Percentiles rank a stretch among this genome's conserved stretches.
phyloP scores from a whole-genome alignment of 35 echinoderm and acorn worm species.

The Apostichopus parvimensis region DNA sequence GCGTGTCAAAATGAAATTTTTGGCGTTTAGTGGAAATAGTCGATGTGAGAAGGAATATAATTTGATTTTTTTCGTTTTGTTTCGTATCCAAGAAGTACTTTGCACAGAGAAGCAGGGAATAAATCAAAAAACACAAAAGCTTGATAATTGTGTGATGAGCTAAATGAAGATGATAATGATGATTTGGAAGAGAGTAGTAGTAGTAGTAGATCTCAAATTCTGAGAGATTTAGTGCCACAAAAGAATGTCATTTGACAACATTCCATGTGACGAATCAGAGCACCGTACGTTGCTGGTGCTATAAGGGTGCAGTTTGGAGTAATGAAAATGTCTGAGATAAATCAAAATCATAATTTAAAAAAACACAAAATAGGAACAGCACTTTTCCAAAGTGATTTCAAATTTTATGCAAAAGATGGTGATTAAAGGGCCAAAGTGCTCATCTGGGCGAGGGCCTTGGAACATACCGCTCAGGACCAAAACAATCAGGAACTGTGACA shows the following conservation, averaged over 20 bases:
- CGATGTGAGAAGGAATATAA: too few species aligned
- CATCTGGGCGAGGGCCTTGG: slow-evolving; percentile 43
- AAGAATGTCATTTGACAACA: slow-evolving; percentile 4
- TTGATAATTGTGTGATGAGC: neutral
- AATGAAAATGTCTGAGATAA: neutral
- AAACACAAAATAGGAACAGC: neutral
- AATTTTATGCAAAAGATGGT: slow-evolving; percentile 60
- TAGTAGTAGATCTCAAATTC: neutral
- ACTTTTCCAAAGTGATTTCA: neutral
- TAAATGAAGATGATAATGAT: neutral
- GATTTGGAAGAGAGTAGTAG: neutral
- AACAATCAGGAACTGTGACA: slow-evolving; percentile 93
- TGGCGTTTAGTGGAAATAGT: too few species aligned
- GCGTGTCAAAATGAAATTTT: too few species aligned
- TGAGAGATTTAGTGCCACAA: neutral
- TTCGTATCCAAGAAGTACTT: neutral
- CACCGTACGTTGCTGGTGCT: neutral
- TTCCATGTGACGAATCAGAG: neutral
- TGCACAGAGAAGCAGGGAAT: too few species aligned
- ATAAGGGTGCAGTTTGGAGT: neutral
- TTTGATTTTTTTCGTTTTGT: neutral
- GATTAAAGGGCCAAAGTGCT: slow-evolving; percentile 70
- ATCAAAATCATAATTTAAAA: neutral
- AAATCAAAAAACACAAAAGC: neutral
- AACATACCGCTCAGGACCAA: slow-evolving; percentile 99